phyloP scores from a whole-genome alignment of 1,140 invertebrate species.

The Bombus cullumanus region DNA sequence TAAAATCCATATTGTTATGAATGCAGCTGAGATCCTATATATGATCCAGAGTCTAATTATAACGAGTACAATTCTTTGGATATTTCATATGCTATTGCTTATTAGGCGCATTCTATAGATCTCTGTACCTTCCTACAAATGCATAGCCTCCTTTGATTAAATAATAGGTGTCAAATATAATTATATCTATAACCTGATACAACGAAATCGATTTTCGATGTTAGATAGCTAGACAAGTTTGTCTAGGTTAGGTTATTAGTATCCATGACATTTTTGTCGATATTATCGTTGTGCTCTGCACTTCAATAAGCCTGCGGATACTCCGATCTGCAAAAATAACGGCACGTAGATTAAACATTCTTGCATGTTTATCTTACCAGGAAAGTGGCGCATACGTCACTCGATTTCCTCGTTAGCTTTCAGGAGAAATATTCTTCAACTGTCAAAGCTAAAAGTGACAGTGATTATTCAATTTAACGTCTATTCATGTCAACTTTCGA shows the following conservation, averaged over 20 bases:
- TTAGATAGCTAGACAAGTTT: too few relatives aligned
- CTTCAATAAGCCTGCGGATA: neutral
- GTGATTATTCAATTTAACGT: neutral
- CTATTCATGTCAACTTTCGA: neutral
- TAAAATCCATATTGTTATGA: too few relatives aligned
- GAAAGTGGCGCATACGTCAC: too few relatives aligned
- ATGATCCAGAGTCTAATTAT: too few relatives aligned
- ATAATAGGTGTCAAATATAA: too few relatives aligned
- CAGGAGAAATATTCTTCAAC: neutral
- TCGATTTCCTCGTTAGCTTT: neutral
- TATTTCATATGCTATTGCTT: too few relatives aligned
- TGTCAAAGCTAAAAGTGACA: neutral
- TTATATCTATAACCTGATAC: too few relatives aligned
- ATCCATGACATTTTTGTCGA: neutral
- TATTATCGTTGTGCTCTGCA: neutral
- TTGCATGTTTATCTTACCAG: neutral
- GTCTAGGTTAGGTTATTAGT: neutral
- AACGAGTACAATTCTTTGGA: too few relatives aligned
- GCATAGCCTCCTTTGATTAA: too few relatives aligned
- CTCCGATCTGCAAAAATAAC: neutral
- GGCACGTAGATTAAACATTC: neutral
- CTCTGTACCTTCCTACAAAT: too few relatives aligned
- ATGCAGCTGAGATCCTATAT: neutral
- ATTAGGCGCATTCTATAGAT: too few relatives aligned
- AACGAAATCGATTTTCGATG: too few relatives aligned